Base-by-base conservation (phyloP, 1,140 invertebrate genomes). In the Ylistrum balloti region DNA sequence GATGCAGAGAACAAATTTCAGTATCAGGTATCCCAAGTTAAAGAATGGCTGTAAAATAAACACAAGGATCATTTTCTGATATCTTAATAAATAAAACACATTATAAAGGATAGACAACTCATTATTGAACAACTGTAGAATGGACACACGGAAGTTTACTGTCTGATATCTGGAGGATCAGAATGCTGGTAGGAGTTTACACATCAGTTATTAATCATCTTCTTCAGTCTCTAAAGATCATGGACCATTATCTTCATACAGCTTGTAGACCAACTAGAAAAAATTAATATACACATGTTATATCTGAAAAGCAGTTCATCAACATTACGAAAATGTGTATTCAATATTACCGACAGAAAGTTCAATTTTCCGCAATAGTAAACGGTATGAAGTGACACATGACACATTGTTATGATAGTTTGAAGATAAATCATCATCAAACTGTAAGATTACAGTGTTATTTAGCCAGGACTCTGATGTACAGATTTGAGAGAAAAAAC, bases 211-310 rank as follows among this genome's bases (percentile, higher is more conserved):
- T n/a, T n/a, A n/a, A n/a, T n/a, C n/a, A n/a, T n/a, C n/a, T n/a
- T n/a, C n/a, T n/a, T n/a, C n/a, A n/a, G n/a, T n/a, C n/a, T n/a
- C n/a, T n/a, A 38, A 13, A 38, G 5, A 38, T 38, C 35, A 38
- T 38, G 35, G 35, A 38, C 35, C 56, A 74, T 74, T 74, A 74
- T 95, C 94, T 91, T 94, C 94, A 91, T 95, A 94, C 33, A 95
- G 89, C 87, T 95, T 95, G 92, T 94, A 95, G 33, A 95, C 94
- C 89, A 95, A 88, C 94, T 95, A 92, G 33, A 94, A 93, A 48
- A 91, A 33, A 91, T 90, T 56, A 22, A 85, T n/a, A n/a, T n/a
- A n/a, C n/a, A n/a, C n/a, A n/a, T n/a, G n/a, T 74, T 28, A 5
- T 74, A 9, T 28, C 5, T 28, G 13, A n/a, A 74, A n/a, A n/a